These are phyloP conservation scores for Rhinopomastus cyanomelas DNA, from an alignment of 2,113 vertebrate genomes.

Conservation along the genomic window DNA sequence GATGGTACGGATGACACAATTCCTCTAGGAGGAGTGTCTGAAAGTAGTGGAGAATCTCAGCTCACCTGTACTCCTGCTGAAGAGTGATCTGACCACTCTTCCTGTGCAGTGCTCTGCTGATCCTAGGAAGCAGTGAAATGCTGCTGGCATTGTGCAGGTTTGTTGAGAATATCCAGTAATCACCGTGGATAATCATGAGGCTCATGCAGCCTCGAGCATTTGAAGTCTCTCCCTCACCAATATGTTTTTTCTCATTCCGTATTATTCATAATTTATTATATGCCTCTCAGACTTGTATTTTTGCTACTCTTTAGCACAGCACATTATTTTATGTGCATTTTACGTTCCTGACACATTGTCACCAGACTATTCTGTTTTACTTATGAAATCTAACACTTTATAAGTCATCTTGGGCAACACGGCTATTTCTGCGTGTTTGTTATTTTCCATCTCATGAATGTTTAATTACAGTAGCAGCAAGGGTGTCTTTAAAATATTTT, in stretches of 20 bases:
- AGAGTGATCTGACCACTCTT: background rate
- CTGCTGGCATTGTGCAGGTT: background rate
- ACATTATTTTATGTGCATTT: background rate
- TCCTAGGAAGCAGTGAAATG: background rate
- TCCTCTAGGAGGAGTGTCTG: background rate
- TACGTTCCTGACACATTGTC: background rate
- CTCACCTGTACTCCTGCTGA: background rate
- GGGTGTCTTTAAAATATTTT: constrained; percentile 26
- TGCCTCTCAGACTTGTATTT: background rate
- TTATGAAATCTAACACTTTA: background rate
- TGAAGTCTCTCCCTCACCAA: background rate
- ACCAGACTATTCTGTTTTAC: background rate
- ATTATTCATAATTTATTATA: background rate
- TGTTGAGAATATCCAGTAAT: background rate
- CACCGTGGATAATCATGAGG: background rate
- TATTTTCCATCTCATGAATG: background rate
- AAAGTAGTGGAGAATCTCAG: background rate
- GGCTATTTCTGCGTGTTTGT: background rate
- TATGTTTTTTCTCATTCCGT: background rate
- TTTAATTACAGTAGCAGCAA: constrained; percentile 19
- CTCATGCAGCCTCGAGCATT: background rate
- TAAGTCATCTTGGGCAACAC: background rate
- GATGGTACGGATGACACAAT: background rate
- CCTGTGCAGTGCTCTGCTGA: background rate
- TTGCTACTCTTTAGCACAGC: background rate